Evolutionary conservation across 2,113 vertebrate genomes (phyloP).

Genomic region (Noctilio leporinus): DNA sequence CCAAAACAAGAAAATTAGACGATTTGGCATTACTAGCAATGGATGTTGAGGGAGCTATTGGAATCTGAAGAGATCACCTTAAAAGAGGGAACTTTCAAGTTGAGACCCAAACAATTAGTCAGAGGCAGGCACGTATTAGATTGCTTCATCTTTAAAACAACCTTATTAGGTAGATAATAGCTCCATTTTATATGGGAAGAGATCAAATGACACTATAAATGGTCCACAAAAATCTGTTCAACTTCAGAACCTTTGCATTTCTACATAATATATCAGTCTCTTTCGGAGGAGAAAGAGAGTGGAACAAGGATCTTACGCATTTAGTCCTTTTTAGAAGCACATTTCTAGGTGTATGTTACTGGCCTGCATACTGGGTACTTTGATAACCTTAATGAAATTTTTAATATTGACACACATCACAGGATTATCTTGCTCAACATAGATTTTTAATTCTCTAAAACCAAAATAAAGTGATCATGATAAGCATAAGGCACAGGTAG

Average conservation of each 20-base stretch:
- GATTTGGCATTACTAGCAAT: not conserved
- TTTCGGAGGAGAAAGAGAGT: not conserved
- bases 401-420: not conserved
- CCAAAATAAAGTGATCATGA: not conserved
- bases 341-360: not conserved
- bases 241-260: not conserved
- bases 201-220: not conserved
- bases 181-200: not conserved
- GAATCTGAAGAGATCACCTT: not conserved
- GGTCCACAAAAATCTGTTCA: not conserved
- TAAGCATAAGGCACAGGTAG: not conserved
- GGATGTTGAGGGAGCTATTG: not conserved
- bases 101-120: not conserved
- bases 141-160: not conserved
- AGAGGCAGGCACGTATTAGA: not conserved
- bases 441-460: not conserved
- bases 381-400: not conserved
- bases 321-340: not conserved
- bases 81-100: not conserved
- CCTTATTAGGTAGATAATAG: not conserved
- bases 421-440: not conserved
- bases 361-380: not conserved
- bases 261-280: not conserved
- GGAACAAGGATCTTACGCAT: not conserved
- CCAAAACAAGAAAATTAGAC: not conserved